A percentile compares a stretch with the other conserved stretches of the same genome.
phyloP scores from a whole-genome alignment of 2,888 invertebrate genomes.

The Patella caerulea region DNA sequence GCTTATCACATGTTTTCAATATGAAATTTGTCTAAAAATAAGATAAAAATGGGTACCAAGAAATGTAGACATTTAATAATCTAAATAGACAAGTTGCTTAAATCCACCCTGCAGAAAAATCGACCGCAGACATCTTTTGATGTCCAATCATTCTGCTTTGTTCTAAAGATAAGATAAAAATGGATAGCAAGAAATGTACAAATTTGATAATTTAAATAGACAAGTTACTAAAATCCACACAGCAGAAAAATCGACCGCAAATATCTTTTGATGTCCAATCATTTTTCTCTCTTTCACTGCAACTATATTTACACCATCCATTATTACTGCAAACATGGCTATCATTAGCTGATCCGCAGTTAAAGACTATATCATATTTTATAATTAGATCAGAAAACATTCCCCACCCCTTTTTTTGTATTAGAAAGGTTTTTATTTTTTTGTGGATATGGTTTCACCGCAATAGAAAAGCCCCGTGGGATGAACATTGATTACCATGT shows the following conservation, averaged over 20 bases:
- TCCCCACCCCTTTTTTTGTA: no score
- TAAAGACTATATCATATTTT: no score
- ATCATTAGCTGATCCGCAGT: constrained; percentile 18
- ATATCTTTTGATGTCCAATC: constrained; percentile 29
- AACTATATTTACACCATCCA: constrained; percentile 28
- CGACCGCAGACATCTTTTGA: constrained; percentile 30
- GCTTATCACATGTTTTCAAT: no score
- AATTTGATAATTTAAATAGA: not conserved
- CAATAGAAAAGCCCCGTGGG: no score
- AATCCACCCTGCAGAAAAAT: constrained; percentile 24
- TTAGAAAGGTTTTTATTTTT: no score
- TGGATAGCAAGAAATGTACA: not conserved
- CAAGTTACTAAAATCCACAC: constrained; percentile 13
- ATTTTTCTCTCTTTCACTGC: constrained; percentile 19
- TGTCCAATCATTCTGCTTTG: constrained; percentile 20
- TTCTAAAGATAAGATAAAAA: no score
- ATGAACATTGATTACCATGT: no score
- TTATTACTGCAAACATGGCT: constrained; percentile 24
- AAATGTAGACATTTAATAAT: not conserved
- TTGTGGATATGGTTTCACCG: no score
- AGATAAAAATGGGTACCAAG: no score
- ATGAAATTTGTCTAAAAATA: no score
- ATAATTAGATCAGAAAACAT: no score
- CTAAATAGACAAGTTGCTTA: not conserved
- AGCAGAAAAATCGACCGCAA: constrained; percentile 30